Evolutionary conservation across 2,888 invertebrate genomes (phyloP).

Genomic region (Netelia melanura): DNA sequence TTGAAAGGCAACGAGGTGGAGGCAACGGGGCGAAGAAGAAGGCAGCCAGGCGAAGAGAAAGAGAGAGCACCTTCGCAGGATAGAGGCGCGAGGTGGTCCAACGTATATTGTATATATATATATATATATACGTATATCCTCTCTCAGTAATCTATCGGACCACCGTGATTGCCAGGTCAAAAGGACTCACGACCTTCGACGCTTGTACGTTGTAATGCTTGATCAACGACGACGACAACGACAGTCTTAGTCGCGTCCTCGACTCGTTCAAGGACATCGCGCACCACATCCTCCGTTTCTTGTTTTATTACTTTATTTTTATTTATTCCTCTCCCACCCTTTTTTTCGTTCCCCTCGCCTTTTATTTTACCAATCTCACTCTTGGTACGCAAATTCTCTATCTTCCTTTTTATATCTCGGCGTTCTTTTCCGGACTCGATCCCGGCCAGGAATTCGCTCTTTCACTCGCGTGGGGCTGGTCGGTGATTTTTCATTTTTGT

Average conservation of each 20-base stretch:
- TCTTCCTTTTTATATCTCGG: conserved; percentile 28
- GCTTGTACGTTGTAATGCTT: conserved; percentile 53
- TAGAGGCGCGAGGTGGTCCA: conserved; percentile 22
- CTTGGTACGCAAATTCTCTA: not conserved
- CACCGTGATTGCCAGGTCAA: conserved; percentile 68
- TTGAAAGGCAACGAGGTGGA: conserved; percentile 64
- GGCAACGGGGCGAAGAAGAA: conserved; percentile 54
- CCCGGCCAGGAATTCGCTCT: not conserved
- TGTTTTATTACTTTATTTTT: not conserved
- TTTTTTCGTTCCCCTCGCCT: conserved; percentile 8
- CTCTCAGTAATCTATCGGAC: conserved; percentile 53
- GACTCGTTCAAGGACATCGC: conserved; percentile 56
- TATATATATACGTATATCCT: not conserved
- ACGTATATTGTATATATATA: conserved; percentile 10
- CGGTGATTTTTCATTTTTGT: too few relatives aligned
- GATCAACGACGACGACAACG: conserved; percentile 14
- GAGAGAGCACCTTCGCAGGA: conserved; percentile 1
- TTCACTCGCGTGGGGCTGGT: too few relatives aligned
- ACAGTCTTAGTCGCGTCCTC: conserved; percentile 38
- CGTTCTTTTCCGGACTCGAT: conserved; percentile 15
- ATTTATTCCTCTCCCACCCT: conserved; percentile 23
- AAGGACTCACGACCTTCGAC: conserved; percentile 64
- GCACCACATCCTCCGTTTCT: conserved; percentile 47
- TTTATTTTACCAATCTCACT: conserved; percentile 36
- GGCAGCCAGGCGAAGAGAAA: conserved; percentile 53